These are phyloP conservation scores for Mixornis gularis DNA, from an alignment of 2,113 vertebrate genomes.

Conservation along the genomic window DNA sequence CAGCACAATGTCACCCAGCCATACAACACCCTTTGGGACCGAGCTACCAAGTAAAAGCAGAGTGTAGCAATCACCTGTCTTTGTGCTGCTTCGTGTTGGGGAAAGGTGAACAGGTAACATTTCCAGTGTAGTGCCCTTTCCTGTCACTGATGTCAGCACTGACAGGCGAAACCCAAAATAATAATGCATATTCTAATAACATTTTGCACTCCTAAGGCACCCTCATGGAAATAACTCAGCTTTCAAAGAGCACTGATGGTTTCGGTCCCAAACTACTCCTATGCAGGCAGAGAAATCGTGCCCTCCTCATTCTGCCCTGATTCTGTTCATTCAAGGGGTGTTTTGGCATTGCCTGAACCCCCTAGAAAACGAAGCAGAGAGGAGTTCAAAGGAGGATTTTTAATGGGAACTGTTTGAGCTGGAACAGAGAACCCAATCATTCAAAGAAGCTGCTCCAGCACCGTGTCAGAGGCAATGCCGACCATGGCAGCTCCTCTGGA, in stretches of 20 bases:
- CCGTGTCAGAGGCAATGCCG: neutral
- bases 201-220: slow-evolving; percentile 26
- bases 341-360: slow-evolving; percentile 4
- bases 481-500: neutral
- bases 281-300: neutral
- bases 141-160: slow-evolving; percentile 16
- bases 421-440: neutral
- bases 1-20: slow-evolving; percentile 44
- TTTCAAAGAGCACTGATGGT: slow-evolving; percentile 4
- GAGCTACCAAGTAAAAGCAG: neutral
- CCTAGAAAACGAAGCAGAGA: neutral
- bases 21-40: neutral
- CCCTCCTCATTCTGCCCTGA: neutral
- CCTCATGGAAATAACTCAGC: neutral
- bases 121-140: slow-evolving; percentile 21
- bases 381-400: neutral
- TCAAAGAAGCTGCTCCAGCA: neutral
- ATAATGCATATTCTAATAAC: slow-evolving; percentile 57
- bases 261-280: neutral
- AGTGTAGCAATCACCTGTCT: slow-evolving; percentile 11
- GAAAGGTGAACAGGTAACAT: neutral
- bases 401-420: neutral
- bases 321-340: neutral
- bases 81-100: slow-evolving; percentile 6
- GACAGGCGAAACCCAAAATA: slow-evolving; percentile 42